Base-by-base conservation (phyloP, 2,888 invertebrate genomes). In the Ctenicera cuprea region DNA sequence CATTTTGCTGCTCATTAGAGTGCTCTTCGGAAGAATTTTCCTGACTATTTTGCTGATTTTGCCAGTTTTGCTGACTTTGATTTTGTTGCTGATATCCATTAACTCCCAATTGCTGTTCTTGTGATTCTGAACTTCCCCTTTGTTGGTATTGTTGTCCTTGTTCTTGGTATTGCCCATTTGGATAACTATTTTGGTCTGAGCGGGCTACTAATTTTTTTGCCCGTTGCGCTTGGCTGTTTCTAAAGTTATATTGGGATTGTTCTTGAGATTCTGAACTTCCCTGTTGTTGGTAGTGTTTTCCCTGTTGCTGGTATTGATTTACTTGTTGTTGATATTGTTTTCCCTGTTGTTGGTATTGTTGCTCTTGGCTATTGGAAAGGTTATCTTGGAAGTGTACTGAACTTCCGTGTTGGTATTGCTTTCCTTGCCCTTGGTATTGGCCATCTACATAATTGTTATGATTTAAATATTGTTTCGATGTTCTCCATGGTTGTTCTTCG, bases 1-100 rank as follows among this genome's bases (percentile, higher is more conserved):
- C 38, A 2, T 22, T 3, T 30, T 62, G 22, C 18, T 62, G 61
- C 41, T 63, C 63, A 16, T 11, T 43, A 11, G 63, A 22, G 16
- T 30, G 30, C 48, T 43, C 41, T 41, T 41, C 14, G n/a, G 41
- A 41, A 14, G 41, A 41, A 14, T n/a, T 14, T 14, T 41, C 14
- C 7, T 41, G 41, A n/a, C 1, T 59, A 8, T 16, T 11, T 26
- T 45, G 45, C 16, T 26, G 62, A 41, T 54, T 30, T 22, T 26
- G 7, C 1, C 38, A 4, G 1, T 11, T 5, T 22, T 22, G 14
- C 3, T 57, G 33, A n/a, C 30, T 7, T 33, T 57, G 57, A 14
- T n/a, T 41, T 41, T 41, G 41, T 14, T 3, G 11, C 12, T 38
- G 3, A 8, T 9, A 38, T 9, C n/a, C n/a, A n/a, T 38, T 26